phyloP scores from a whole-genome alignment of 2,797 vertebrate species.

The Steatocranus sp. region DNA sequence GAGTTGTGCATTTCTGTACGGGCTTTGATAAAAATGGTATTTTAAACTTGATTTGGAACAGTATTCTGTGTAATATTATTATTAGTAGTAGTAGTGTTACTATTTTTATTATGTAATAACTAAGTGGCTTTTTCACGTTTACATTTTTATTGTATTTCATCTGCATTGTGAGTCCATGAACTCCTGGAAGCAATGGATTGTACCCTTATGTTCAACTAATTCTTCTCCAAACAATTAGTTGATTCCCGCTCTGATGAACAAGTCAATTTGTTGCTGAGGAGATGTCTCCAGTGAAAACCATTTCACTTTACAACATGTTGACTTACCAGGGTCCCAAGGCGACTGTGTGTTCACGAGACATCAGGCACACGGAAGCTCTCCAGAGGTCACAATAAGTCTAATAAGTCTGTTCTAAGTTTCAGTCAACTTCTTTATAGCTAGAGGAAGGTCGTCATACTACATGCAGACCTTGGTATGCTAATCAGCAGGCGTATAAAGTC shows the following conservation, averaged over 20 bases:
- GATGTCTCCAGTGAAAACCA: conserved; percentile 45
- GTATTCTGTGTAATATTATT: neutral
- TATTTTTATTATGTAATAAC: neutral
- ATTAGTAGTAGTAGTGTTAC: neutral
- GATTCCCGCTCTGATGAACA: conserved; percentile 45
- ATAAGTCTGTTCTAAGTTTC: neutral
- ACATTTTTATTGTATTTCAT: neutral
- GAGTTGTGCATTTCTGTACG: neutral
- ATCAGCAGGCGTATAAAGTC: neutral
- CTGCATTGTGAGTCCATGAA: neutral
- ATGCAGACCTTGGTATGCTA: neutral
- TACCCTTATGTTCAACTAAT: conserved; percentile 22
- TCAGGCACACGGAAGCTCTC: neutral
- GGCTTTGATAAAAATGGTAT: neutral
- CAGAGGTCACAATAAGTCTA: neutral
- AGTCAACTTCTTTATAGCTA: neutral
- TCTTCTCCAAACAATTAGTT: conserved; percentile 37
- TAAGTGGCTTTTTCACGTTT: neutral
- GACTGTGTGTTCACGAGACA: neutral
- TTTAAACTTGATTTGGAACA: neutral
- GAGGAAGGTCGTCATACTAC: neutral
- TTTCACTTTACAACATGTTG: conserved; percentile 67
- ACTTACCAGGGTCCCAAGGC: conserved; percentile 2
- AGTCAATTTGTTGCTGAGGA: conserved; percentile 73
- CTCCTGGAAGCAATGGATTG: conserved; percentile 54